Percentiles rank a stretch among this genome's conserved stretches.
Conservation (phyloP, 2,888 invertebrate genomes). For the Entomobrya multifasciata region DNA sequence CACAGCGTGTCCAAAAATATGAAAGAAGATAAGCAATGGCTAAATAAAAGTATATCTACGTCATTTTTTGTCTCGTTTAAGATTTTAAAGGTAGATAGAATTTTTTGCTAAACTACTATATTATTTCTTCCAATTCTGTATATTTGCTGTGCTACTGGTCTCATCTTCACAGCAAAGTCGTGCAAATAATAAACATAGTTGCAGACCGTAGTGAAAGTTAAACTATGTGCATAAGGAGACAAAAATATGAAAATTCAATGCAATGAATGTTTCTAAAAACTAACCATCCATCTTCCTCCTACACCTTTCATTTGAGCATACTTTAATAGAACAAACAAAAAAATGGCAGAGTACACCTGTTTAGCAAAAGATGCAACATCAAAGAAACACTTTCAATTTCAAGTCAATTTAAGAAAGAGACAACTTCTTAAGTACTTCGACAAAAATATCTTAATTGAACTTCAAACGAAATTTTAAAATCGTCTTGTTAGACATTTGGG, state of each 20-base stretch:
- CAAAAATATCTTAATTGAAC: conserved; percentile 61
- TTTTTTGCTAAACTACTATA: conserved; percentile 6
- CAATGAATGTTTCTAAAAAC: conserved; percentile 28
- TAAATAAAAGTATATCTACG: too few species aligned
- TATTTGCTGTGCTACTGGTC: conserved; percentile 34
- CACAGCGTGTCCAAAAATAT: conserved; percentile 35
- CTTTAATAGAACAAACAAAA: too few species aligned
- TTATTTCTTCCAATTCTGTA: conserved; percentile 23
- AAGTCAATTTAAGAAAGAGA: background rate
- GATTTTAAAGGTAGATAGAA: background rate
- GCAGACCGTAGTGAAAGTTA: conserved; percentile 50
- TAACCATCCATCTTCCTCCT: conserved; percentile 23
- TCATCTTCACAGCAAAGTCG: too few species aligned
- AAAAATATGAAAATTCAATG: conserved; percentile 60
- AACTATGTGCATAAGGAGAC: conserved; percentile 13
- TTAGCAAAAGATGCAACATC: background rate
- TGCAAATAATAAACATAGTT: too few species aligned
- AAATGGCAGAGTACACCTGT: background rate
- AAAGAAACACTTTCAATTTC: conserved; percentile 60
- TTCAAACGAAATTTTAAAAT: conserved; percentile 43
- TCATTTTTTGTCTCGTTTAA: background rate
- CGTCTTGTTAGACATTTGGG: background rate
- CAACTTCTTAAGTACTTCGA: background rate
- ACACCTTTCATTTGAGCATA: background rate
- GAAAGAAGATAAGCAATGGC: conserved; percentile 17